Conservation (phyloP, 2,888 invertebrate genomes). For the Acleris sparsana region DNA sequence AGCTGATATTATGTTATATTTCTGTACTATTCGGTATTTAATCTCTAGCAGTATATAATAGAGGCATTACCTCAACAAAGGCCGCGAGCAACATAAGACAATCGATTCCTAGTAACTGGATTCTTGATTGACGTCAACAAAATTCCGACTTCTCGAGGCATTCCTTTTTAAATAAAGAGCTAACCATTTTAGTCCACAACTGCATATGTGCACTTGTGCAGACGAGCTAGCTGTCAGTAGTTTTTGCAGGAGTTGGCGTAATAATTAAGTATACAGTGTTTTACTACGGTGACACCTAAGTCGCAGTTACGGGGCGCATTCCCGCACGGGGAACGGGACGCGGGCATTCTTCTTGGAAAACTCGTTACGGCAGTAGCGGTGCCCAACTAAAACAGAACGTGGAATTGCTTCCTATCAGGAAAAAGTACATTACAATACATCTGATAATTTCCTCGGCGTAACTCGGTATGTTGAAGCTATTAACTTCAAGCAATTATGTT, state of each 20-base stretch:
- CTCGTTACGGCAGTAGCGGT: slow-evolving; percentile 33
- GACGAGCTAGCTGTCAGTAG: slow-evolving; percentile 16
- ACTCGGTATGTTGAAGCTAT: neutral
- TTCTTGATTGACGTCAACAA: no score
- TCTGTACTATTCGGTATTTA: neutral
- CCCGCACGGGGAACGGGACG: slow-evolving; percentile 15
- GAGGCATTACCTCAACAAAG: no score
- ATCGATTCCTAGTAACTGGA: no score
- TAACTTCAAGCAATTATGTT: neutral
- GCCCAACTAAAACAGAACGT: slow-evolving; percentile 33
- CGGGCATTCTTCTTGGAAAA: slow-evolving; percentile 35
- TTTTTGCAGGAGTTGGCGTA: slow-evolving; percentile 30
- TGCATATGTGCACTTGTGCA: slow-evolving; percentile 6
- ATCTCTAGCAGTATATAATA: no score
- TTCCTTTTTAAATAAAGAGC: slow-evolving; percentile 3
- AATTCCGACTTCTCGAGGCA: neutral
- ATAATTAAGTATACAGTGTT: slow-evolving; percentile 30
- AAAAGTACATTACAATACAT: slow-evolving; percentile 33
- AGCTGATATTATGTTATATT: neutral
- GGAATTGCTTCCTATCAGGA: slow-evolving; percentile 30
- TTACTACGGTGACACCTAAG: slow-evolving; percentile 30
- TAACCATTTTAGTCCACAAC: slow-evolving; percentile 1
- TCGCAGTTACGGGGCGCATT: slow-evolving; percentile 24
- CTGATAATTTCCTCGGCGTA: slow-evolving; percentile 21
- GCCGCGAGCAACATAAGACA: no score